Evolutionary conservation across 2,888 invertebrate species (phyloP), one percentile per base, ranked within the genome.

Genomic region (Pristionchus entomophagus): DNA sequence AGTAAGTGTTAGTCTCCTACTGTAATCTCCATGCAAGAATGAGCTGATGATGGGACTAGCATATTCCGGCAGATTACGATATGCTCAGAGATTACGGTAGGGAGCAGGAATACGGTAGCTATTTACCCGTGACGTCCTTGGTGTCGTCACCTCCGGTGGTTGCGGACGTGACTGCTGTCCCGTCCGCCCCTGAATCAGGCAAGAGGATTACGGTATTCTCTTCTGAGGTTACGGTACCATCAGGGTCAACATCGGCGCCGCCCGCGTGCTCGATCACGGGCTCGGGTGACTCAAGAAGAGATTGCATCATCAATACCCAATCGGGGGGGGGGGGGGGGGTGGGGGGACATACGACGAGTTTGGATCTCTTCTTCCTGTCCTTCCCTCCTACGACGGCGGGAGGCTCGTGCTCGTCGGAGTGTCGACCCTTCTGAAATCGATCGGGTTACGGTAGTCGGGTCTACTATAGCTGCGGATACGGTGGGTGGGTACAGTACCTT

Each of bases 251-350:
- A n/a, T 73, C 69, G 19, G 38, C 69, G 26, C 41, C 69, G 19
- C 41, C 41, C 6, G 41, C 69, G 10, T 17, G n/a, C 22, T 22
- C 69, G 69, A 41, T 38, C 41, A 41, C 69, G 22, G 69, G 12
- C 29, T 73, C 69, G 22, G 69, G 69, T 6, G 38, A 38, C 69
- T 73, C 19, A 41, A 73, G 38, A 65, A 26, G 22, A 56, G 5
- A 41, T 73, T 35, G 26, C n/a, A n/a, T 85, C 84, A 84, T 84
- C 35, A 53, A n/a, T 62, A 59, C 32, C 26, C 77, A 49, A 41
- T 45, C n/a, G n/a, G n/a, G 32, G 38, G 19, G 69, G 12, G 26
- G 12, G 49, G 77, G 65, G 35, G 49, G 77, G 84, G 35, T 14
- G 84, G 32, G 45, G n/a, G n/a, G 56, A 62, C 32, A 32, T 4